Percentiles rank a stretch among this genome's conserved stretches.
Conservation (phyloP, 2,113 vertebrate genomes). For the Jaculus jaculus region DNA sequence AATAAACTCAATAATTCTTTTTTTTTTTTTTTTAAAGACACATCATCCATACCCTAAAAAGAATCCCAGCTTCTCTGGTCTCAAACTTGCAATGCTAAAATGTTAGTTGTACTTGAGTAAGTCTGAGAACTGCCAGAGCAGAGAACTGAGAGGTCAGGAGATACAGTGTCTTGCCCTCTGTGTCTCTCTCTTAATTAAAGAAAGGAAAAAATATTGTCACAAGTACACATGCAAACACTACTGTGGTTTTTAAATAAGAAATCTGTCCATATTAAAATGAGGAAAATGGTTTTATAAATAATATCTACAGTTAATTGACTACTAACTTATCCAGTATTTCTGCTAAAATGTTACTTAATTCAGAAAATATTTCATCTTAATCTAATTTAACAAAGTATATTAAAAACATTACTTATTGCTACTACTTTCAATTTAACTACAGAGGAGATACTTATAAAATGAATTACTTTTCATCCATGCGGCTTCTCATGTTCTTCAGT, state of each 20-base stretch:
- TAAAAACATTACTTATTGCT: conserved; percentile 28
- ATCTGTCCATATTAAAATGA: background rate
- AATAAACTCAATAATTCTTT: no score
- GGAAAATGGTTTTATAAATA: conserved; percentile 52
- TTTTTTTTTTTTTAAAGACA: no score
- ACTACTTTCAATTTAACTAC: conserved; percentile 35
- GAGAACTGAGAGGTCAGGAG: background rate
- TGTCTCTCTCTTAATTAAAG: conserved; percentile 14
- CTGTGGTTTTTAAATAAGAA: conserved; percentile 40
- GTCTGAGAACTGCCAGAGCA: background rate
- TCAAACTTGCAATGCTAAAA: conserved; percentile 21
- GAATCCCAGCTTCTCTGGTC: background rate
- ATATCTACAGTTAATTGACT: conserved; percentile 3
- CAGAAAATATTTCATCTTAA: conserved; percentile 42
- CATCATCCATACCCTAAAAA: conserved; percentile 8
- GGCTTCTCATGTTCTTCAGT: conserved; percentile 97
- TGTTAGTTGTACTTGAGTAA: conserved; percentile 7
- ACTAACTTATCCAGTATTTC: conserved; percentile 39
- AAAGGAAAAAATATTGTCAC: conserved; percentile 2
- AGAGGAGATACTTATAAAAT: conserved; percentile 49
- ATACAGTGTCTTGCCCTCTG: background rate
- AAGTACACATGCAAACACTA: background rate
- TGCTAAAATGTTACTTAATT: conserved; percentile 42
- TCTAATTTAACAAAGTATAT: conserved; percentile 42
- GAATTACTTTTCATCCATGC: conserved; percentile 98